Percentiles rank a stretch among this genome's conserved stretches.
Conservation (phyloP, 2,797 vertebrate species). For the Coreius guichenoti region DNA sequence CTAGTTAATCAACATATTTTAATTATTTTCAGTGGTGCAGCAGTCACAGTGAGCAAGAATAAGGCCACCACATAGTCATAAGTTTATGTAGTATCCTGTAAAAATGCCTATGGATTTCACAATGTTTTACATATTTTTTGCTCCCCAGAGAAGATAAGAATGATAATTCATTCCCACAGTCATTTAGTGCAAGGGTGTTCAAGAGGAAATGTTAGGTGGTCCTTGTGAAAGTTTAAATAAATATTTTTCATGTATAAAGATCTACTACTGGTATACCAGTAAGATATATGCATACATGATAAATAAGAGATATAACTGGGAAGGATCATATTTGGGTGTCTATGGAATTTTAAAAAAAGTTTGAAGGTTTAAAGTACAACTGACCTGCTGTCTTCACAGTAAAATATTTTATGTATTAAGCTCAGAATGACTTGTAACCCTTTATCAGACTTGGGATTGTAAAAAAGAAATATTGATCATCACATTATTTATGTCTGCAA, state of each 20-base stretch:
- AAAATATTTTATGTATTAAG: constrained; percentile 18
- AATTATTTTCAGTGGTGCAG: constrained; percentile 58
- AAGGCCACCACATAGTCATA: background rate
- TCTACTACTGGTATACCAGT: background rate
- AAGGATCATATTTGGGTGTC: background rate
- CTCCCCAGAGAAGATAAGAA: constrained; percentile 1
- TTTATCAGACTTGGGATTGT: constrained; percentile 17
- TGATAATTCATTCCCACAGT: constrained; percentile 15
- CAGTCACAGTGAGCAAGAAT: constrained; percentile 26
- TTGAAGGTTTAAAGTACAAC: background rate
- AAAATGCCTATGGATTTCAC: constrained; percentile 8
- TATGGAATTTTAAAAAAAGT: background rate
- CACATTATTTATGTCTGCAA: constrained; percentile 45
- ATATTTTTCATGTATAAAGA: background rate
- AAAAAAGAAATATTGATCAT: constrained; percentile 36
- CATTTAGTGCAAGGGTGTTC: background rate
- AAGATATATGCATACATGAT: background rate
- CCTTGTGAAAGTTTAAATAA: background rate
- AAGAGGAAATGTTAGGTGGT: background rate
- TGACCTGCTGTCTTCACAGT: constrained; percentile 7
- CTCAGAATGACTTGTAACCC: constrained; percentile 4
- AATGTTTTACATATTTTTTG: constrained; percentile 30
- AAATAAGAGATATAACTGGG: background rate
- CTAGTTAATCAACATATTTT: constrained; percentile 64
- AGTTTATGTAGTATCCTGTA: background rate